phyloP scores from a whole-genome alignment of 1,140 invertebrate genomes.

The Periplaneta americana region DNA sequence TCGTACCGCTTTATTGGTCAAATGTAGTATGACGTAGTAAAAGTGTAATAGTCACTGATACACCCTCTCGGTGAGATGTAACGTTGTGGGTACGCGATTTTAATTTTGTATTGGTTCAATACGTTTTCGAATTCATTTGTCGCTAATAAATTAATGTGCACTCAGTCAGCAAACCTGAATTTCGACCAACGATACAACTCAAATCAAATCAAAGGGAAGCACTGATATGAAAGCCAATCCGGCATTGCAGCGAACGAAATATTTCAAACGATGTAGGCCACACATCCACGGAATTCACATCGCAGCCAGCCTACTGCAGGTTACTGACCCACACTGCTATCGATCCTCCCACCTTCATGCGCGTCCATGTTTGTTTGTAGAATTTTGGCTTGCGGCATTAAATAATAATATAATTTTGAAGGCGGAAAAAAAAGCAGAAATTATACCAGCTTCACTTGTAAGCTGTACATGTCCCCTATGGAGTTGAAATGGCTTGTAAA shows the following conservation, averaged over 20 bases:
- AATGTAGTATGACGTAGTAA: too few species aligned
- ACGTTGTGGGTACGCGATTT: too few species aligned
- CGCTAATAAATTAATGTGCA: background rate
- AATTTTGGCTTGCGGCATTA: background rate
- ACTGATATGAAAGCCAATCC: background rate
- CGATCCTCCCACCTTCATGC: background rate
- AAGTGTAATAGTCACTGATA: too few species aligned
- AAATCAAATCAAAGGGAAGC: background rate
- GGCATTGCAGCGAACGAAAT: background rate
- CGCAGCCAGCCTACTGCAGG: background rate
- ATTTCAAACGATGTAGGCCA: background rate
- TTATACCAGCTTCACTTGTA: background rate
- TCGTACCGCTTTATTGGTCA: too few species aligned
- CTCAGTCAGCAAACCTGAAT: background rate
- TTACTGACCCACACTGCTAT: background rate
- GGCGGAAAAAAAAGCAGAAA: background rate
- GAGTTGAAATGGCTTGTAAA: too few species aligned
- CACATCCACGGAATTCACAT: background rate
- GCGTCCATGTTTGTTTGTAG: background rate
- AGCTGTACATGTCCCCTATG: too few species aligned
- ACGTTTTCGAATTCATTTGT: background rate
- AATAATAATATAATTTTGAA: background rate
- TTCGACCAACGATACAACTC: background rate
- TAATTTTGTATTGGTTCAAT: too few species aligned
- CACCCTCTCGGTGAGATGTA: too few species aligned